Conservation (phyloP, 2,797 vertebrate species). For the Cirrhinus mrigala region DNA sequence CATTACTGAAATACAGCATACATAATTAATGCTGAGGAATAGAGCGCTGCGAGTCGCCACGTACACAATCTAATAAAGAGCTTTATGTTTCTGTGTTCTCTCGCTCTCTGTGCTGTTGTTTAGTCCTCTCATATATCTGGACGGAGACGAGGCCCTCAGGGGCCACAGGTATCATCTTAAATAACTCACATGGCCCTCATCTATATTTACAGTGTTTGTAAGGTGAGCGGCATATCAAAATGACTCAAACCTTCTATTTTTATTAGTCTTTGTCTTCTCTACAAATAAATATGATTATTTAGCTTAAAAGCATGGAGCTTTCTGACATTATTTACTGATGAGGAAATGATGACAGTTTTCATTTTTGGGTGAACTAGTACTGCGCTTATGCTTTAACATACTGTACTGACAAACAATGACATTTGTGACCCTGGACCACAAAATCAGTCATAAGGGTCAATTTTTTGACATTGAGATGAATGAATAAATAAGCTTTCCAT, state of each 20-base stretch:
- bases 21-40: constrained; percentile 99
- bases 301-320: background rate
- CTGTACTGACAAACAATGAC: background rate
- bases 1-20: constrained; percentile 98
- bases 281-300: background rate
- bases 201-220: constrained; percentile 11
- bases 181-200: background rate
- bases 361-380: background rate
- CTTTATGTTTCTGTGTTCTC: constrained; percentile 82
- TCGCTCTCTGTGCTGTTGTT: constrained; percentile 65
- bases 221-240: background rate
- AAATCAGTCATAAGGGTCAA: no score
- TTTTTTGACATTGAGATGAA: no score
- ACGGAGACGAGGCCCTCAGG: constrained; percentile 56
- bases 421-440: no score
- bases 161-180: constrained; percentile 63
- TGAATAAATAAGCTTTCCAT: no score
- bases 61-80: constrained; percentile 97
- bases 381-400: background rate
- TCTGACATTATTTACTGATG: background rate
- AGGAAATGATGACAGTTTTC: background rate
- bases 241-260: background rate
- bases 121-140: constrained; percentile 71
- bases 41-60: constrained; percentile 94
- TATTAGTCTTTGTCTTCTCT: background rate